Base-by-base conservation (phyloP, 2,888 invertebrate species). In the Lathronympha strigana region DNA sequence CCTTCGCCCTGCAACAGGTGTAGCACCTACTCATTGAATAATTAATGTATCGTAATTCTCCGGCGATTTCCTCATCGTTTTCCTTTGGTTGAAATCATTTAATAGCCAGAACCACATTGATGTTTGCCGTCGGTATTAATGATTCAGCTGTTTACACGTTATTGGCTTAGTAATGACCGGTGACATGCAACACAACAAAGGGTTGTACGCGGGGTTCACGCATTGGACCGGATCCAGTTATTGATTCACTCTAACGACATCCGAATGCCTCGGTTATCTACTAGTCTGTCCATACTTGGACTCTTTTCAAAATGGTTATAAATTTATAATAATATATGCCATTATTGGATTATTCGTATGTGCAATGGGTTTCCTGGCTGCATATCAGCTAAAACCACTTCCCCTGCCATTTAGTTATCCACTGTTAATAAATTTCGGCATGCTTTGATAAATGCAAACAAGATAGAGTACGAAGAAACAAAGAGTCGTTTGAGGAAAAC, bases 1-100 rank as follows among this genome's bases (percentile, higher is more conserved):
- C 76, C 76, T 84, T 76, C 73, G 74, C 76, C 70, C 78, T 76
- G 71, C 63, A 88, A 89, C 89, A 89, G 87, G 89, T 88, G 86
- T 73, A 64, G 58, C 47, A 47, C 45, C 45, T 63, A 78, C 74
- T 74, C 73, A 78, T 77, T 86, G 82, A 83, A 87, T 86, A 84
- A 83, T 83, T 84, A 85, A 87, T 79, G 74, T 77, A 76, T 72
- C 73, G 72, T 63, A 57, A 64, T 40, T 60, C 55, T 61, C 63
- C 51, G 38, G 67, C 31, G 15, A 33, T 58, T 67, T 51, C 55
- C 50, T 53, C 43, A 45, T 23, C 45, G 33, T 60, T 66, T 66
- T 47, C 31, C 60, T 45, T 23, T 25, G 17, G 17, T 21, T 43
- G 64, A 19, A 66, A 40, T 60, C 53, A 45, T 64, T 60, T 45